A percentile compares a stretch with the other conserved stretches of the same genome.
Evolutionary conservation across 2,797 vertebrate genomes (phyloP).

Genomic region (Scarus forsteni): DNA sequence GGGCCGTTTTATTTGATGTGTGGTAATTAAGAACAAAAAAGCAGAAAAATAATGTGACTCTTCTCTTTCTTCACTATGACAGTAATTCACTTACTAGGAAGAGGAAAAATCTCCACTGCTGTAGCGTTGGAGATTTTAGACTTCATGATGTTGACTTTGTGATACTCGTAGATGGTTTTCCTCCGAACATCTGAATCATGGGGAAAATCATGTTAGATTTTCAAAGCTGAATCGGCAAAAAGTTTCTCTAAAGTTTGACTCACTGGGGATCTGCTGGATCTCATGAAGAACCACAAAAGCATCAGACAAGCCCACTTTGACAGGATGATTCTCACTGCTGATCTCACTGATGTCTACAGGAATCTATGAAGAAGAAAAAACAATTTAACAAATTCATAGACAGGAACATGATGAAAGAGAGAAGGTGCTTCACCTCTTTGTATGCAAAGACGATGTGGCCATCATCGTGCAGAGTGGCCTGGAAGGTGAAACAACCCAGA

Average conservation of each 20-base stretch:
- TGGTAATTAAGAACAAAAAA: too few species aligned
- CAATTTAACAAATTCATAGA: fast-evolving
- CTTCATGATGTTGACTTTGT: slow-evolving; percentile 93
- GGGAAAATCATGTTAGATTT: too few species aligned
- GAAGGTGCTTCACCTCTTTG: slow-evolving; percentile 88
- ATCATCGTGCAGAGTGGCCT: slow-evolving; percentile 90
- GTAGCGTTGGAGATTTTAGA: slow-evolving; percentile 90
- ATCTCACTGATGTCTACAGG: slow-evolving; percentile 90
- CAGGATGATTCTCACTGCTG: slow-evolving; percentile 91
- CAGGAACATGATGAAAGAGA: not conserved
- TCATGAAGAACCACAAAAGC: slow-evolving; percentile 95
- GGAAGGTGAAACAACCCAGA: slow-evolving; percentile 93
- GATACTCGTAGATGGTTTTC: slow-evolving; percentile 97
- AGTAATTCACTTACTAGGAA: slow-evolving; percentile 88
- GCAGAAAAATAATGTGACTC: not conserved
- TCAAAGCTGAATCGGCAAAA: not conserved
- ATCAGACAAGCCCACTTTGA: slow-evolving; percentile 96
- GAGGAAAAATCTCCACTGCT: slow-evolving; percentile 92
- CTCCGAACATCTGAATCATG: slow-evolving; percentile 88
- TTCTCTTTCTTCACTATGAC: not conserved
- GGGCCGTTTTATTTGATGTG: not conserved
- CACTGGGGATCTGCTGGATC: slow-evolving; percentile 96
- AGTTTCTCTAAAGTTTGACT: slow-evolving; percentile 50
- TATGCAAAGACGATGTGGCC: slow-evolving; percentile 95
- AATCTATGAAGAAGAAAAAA: slow-evolving; percentile 81